Conservation (phyloP, 1,140 invertebrate genomes). For the Drosophila fuyamai region DNA sequence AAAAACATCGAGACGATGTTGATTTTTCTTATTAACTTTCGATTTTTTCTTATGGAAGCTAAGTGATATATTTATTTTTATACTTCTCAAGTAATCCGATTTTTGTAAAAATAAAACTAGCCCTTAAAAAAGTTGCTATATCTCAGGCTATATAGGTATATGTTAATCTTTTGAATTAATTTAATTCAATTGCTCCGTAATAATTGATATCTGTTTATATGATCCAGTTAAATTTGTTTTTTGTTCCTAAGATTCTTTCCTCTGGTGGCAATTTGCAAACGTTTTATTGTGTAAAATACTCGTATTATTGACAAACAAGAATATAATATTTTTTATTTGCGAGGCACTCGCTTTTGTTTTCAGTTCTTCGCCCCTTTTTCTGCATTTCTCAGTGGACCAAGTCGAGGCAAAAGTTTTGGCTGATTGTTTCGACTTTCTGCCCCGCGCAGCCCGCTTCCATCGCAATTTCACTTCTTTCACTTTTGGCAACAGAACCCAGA, state of each 20-base stretch:
- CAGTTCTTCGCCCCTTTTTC: conserved; percentile 2
- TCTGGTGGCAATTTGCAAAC: too few relatives aligned
- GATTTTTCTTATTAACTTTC: too few relatives aligned
- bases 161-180: too few relatives aligned
- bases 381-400: conserved; percentile 11
- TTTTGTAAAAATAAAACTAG: too few relatives aligned
- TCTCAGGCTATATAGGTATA: too few relatives aligned
- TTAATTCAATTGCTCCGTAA: too few relatives aligned
- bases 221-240: neutral
- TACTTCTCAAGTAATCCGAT: too few relatives aligned
- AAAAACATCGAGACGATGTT: too few relatives aligned
- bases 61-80: too few relatives aligned
- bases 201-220: neutral
- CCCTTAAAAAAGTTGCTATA: too few relatives aligned
- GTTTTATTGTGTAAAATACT: conserved; percentile 2
- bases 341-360: conserved; percentile 4
- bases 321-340: conserved; percentile 22
- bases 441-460: neutral
- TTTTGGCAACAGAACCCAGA: conserved; percentile 6
- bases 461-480: conserved; percentile 8
- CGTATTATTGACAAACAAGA: conserved; percentile 13
- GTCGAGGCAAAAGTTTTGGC: conserved; percentile 57
- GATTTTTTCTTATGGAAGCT: too few relatives aligned
- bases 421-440: conserved; percentile 55
- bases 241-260: neutral